Base-by-base conservation (phyloP, 2,113 vertebrate genomes). In the Sterna hirundo region DNA sequence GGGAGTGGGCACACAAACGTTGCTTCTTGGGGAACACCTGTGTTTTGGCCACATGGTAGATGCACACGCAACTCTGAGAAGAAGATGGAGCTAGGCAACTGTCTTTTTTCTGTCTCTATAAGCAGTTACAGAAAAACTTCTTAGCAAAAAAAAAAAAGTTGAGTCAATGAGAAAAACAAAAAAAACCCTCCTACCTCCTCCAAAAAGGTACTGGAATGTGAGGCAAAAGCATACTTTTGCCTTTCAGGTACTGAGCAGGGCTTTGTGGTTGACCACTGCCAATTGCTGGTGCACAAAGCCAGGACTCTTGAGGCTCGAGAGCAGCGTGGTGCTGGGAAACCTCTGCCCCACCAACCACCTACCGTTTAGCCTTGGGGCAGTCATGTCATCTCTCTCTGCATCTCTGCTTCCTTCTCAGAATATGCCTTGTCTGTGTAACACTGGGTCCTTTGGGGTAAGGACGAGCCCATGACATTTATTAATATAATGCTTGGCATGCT, bases 391-490 rank as follows among this genome's bases (percentile, higher is more conserved):
- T 94, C 65, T 79, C 68, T 89, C 65, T 77, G 62, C 34, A 61
- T 88, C 85, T 93, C 79, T 77, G 30, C 58, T 88, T 88, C 52
- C 42, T 70, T 78, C 77, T 89, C 58, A 86, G 77, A 81, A 57
- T 74, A 52, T 77, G 58, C 58, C 79, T 94, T 61, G 58, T 77
- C 86, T 80, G 6, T 58, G 54, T 69, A 69, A 69, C 76, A 23
- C 22, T 80, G 76, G 55, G 51, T 94, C 77, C 55, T 92, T 36
- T 88, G 64, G 76, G 79, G 76, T 58, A 65, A 88, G 64, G 86
- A 86, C 80, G 47, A 70, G 60, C 83, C 71, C 91, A 51, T 91
- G 78, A 78, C 87, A 87, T 85, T 95, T 85, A 58, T 76, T 93
- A 94, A 68, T 46, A 44, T 6, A 68, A 46, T 57, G 49, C 49